Base-by-base conservation (phyloP, 2,113 vertebrate genomes). In the Ceyx margarethae region DNA sequence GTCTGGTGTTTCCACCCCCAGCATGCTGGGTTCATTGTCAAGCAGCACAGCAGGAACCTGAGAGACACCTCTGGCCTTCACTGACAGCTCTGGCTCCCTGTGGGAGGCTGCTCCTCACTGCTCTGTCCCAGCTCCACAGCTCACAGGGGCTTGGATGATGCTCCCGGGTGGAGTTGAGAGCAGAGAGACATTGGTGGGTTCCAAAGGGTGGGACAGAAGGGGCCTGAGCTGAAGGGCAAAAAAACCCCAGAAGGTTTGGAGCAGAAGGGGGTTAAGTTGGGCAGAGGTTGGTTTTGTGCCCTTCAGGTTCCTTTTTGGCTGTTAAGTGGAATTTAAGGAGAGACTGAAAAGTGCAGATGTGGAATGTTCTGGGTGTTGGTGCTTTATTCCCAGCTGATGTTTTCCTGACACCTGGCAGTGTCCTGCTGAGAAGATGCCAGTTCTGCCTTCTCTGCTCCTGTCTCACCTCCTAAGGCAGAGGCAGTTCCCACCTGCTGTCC, bases 101-200 rank as follows among this genome's bases (percentile, higher is more conserved):
- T 61, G 40, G 66, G 66, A 28, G 19, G 10, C 0, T 0, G 15
- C 4, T 51, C 42, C 29, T 62, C 19, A 10, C 10, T n/a, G 48
- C 50, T 74, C 8, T 50, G 1, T 10, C 1, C 15, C 51, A 33
- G 46, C 19, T 25, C 8, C 0, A 0, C 7, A 6, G 58, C n/a
- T 2, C 6, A 3, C 18, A 17, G 29, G 40, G 3, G 19, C 33
- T 43, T 26, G 29, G 33, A 2, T 43, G 81, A 11, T 68, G 64
- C 19, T 76, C 21, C 35, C 43, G 15, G 60, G 8, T 37, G 8
- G 6, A 9, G 51, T 9, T 9, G 29, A 42, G 56, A 62, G 22
- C 46, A 31, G 57, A 21, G 31, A 11, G 1, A 19, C 50, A n/a
- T 42, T 6, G 2, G 8, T 56, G 4, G 16, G 11, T 62, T n/a